phyloP scores from a whole-genome alignment of 1,140 invertebrate genomes.

The Drosophila equinoxialis region DNA sequence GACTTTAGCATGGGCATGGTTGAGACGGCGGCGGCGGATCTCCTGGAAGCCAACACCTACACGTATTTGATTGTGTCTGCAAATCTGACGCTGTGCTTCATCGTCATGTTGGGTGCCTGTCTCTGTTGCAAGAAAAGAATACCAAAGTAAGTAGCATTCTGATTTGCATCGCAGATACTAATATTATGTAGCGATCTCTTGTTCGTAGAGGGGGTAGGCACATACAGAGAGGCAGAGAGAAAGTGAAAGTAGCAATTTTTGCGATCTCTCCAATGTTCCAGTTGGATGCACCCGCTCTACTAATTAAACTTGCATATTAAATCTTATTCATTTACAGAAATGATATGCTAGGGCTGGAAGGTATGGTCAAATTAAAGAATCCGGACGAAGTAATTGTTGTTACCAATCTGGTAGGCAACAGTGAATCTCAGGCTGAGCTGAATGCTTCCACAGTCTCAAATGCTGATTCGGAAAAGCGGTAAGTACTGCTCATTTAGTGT shows the following conservation, averaged over 20 bases:
- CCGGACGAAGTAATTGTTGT: constrained; percentile 84
- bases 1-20: constrained; percentile 61
- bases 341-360: constrained; percentile 84
- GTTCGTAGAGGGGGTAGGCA: constrained; percentile 1
- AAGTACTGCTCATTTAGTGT: neutral
- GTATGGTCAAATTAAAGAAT: constrained; percentile 85
- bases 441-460: constrained; percentile 76
- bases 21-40: constrained; percentile 54
- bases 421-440: constrained; percentile 76
- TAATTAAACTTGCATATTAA: constrained; percentile 29
- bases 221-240: constrained; percentile 19
- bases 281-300: constrained; percentile 58
- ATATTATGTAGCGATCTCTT: too few relatives aligned
- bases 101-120: constrained; percentile 80
- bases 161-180: neutral
- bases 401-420: constrained; percentile 63
- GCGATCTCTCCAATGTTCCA: constrained; percentile 50
- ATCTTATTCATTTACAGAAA: constrained; percentile 74
- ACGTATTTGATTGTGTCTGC: constrained; percentile 68
- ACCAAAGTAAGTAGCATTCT: constrained; percentile 74
- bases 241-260: constrained; percentile 51
- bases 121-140: constrained; percentile 78
- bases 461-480: constrained; percentile 80
- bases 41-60: constrained; percentile 63
- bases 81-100: constrained; percentile 62